A percentile compares a stretch with the other conserved stretches of the same genome.
phyloP scores from a whole-genome alignment of 2,888 invertebrate species.

The Lepidochitona cinerea region DNA sequence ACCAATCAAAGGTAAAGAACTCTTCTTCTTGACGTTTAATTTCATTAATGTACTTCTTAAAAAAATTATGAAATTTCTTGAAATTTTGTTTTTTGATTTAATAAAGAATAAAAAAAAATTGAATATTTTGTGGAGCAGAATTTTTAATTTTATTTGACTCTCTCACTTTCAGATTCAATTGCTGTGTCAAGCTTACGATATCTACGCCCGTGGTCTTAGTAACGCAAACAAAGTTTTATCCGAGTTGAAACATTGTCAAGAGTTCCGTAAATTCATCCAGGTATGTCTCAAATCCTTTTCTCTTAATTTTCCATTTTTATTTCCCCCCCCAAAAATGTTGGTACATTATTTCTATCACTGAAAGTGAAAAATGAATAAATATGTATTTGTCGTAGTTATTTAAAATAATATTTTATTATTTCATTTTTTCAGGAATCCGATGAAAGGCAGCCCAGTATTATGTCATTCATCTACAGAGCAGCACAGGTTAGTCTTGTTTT shows the following conservation, averaged over 20 bases:
- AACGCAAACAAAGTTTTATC: slow-evolving; percentile 49
- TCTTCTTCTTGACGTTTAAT: too few relatives aligned
- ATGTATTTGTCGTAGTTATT: too few relatives aligned
- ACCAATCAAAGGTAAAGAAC: slow-evolving; percentile 49
- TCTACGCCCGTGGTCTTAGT: slow-evolving; percentile 61
- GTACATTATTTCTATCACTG: too few relatives aligned
- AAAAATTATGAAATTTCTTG: too few relatives aligned
- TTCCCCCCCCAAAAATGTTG: not conserved
- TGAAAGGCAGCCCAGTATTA: slow-evolving; percentile 50
- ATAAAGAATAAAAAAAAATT: too few relatives aligned
- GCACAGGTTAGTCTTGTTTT: slow-evolving; percentile 24
- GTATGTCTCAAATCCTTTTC: slow-evolving; percentile 15
- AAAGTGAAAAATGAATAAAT: too few relatives aligned
- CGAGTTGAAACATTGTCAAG: slow-evolving; percentile 47
- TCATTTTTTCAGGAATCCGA: slow-evolving; percentile 36
- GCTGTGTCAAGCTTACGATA: slow-evolving; percentile 62
- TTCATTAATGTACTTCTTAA: too few relatives aligned
- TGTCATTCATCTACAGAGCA: slow-evolving; percentile 55
- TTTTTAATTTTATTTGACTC: too few relatives aligned
- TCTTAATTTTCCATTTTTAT: not conserved
- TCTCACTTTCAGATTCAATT: slow-evolving; percentile 42
- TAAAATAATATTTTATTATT: not conserved
- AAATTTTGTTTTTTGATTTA: too few relatives aligned
- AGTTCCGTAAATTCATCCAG: slow-evolving; percentile 58
- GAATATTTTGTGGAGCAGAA: too few relatives aligned